A percentile compares a stretch with the other conserved stretches of the same genome.
Evolutionary conservation across 2,888 invertebrate genomes (phyloP).

Genomic region (Drosophila stalkeri): DNA sequence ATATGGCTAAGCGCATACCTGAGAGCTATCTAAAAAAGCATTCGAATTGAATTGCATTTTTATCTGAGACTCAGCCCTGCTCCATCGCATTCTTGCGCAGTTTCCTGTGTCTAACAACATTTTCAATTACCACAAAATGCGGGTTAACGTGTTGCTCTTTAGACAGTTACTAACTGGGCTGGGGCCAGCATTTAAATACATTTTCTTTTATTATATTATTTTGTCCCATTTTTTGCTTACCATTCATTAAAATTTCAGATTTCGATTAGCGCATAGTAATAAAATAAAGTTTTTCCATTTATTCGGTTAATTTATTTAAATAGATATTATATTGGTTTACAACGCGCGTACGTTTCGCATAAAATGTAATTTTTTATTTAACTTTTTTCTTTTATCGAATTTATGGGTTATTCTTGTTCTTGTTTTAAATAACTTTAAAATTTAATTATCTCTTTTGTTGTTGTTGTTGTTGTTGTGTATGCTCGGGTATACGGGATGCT

Average conservation of each 20-base stretch:
- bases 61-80: conserved; percentile 7
- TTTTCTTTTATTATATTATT: background rate
- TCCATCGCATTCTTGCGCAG: background rate
- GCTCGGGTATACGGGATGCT: conserved; percentile 11
- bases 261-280: conserved; percentile 12
- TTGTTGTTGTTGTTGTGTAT: conserved; percentile 4
- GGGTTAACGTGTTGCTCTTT: background rate
- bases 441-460: conserved; percentile 11
- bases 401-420: conserved; percentile 10
- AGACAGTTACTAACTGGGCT: background rate
- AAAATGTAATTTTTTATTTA: conserved; percentile 15
- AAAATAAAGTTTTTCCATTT: conserved; percentile 12
- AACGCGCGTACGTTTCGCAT: conserved; percentile 63
- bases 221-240: conserved; percentile 29
- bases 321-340: conserved; percentile 33
- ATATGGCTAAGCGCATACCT: conserved; percentile 10
- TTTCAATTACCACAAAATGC: background rate
- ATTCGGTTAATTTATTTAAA: conserved; percentile 19
- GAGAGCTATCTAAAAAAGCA: conserved; percentile 8
- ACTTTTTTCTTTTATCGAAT: conserved; percentile 23
- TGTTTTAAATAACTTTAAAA: conserved; percentile 12
- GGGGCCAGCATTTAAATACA: background rate
- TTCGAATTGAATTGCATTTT: conserved; percentile 49
- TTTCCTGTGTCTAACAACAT: background rate
- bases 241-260: conserved; percentile 7